Evolutionary conservation across 2,888 invertebrate genomes (phyloP).

Genomic region (Tetropium fuscum): DNA sequence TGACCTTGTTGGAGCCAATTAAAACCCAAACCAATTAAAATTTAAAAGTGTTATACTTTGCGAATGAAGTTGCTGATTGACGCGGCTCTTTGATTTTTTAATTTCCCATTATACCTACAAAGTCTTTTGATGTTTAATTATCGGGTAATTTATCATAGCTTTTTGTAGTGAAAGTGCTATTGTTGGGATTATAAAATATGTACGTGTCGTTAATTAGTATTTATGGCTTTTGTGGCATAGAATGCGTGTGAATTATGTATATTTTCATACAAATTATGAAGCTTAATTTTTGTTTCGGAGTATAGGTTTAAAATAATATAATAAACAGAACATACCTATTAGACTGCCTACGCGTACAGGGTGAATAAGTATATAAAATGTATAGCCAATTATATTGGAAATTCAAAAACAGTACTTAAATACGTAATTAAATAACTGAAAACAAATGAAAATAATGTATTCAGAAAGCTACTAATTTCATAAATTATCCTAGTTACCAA

Average conservation of each 20-base stretch:
- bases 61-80: slow-evolving; percentile 20
- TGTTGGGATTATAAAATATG: slow-evolving; percentile 23
- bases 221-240: slow-evolving; percentile 18
- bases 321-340: too few species aligned
- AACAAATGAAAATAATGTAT: too few species aligned
- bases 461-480: too few species aligned
- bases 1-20: slow-evolving; percentile 10
- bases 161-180: slow-evolving; percentile 25
- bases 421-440: too few species aligned
- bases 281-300: too few species aligned
- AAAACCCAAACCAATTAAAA: slow-evolving; percentile 21
- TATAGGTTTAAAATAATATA: too few species aligned
- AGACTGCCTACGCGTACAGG: too few species aligned
- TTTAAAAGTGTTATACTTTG: slow-evolving; percentile 15
- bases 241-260: slow-evolving; percentile 23
- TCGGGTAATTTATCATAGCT: slow-evolving; percentile 24
- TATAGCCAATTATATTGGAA: too few species aligned
- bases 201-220: slow-evolving; percentile 28
- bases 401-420: too few species aligned
- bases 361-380: too few species aligned
- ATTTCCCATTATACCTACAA: slow-evolving; percentile 19
- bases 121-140: slow-evolving; percentile 26
- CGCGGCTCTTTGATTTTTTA: slow-evolving; percentile 13
- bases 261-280: too few species aligned
- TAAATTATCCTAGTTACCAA: too few species aligned